A percentile compares a stretch with the other conserved stretches of the same genome.
Conservation (phyloP, 2,113 vertebrate species). For the Grantiella picta region DNA sequence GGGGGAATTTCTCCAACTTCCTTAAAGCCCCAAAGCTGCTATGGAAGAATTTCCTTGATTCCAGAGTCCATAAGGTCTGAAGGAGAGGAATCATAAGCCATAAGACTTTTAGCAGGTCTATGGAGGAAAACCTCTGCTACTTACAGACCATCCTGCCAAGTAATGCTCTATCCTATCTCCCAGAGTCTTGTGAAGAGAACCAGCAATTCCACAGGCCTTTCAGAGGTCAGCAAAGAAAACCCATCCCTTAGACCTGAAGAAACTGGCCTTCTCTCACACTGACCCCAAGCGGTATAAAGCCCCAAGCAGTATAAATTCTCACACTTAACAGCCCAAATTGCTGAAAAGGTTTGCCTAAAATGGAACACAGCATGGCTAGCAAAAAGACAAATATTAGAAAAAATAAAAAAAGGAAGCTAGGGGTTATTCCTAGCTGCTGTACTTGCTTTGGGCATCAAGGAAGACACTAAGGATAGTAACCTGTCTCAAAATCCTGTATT, state of each 20-base stretch:
- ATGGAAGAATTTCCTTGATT: not conserved
- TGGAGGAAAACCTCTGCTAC: not conserved
- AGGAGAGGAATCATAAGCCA: not conserved
- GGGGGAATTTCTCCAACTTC: not conserved
- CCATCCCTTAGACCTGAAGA: not conserved
- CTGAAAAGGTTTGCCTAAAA: not conserved
- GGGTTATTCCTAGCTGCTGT: not conserved
- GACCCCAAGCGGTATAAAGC: not conserved
- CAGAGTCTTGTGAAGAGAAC: not conserved
- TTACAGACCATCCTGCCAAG: not conserved
- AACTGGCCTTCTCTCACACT: not conserved
- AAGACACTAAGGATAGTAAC: not conserved
- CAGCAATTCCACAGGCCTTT: not conserved
- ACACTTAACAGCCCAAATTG: not conserved
- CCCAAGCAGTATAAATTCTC: not conserved
- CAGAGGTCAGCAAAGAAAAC: not conserved
- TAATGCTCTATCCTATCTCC: not conserved
- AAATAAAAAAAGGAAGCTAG: not conserved
- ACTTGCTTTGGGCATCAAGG: not conserved
- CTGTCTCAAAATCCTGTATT: not conserved
- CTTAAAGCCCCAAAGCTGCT: not conserved
- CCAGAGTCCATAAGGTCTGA: not conserved
- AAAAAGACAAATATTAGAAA: not conserved
- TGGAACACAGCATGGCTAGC: not conserved
- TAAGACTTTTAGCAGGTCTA: not conserved